phyloP scores from a whole-genome alignment of 1,140 invertebrate genomes.

The Leptinotarsa defecta region DNA sequence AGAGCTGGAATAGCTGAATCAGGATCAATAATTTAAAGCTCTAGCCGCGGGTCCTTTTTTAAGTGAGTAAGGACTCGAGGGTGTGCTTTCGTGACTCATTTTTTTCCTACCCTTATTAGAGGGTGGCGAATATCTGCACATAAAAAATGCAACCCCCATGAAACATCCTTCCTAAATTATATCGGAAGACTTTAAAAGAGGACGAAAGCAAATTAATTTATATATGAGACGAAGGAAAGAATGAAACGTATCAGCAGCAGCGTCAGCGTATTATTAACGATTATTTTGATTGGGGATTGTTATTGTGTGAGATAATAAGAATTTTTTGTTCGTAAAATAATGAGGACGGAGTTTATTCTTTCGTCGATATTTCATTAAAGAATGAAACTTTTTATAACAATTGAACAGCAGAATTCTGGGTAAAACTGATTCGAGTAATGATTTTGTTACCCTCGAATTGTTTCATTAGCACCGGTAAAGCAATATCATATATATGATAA shows the following conservation, averaged over 20 bases:
- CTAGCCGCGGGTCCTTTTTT: conserved; percentile 30
- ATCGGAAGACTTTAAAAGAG: conserved; percentile 40
- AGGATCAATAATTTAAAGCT: conserved; percentile 33
- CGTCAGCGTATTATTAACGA: conserved; percentile 33
- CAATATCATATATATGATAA: too few relatives aligned
- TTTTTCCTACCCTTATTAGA: conserved; percentile 50
- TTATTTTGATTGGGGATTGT: conserved; percentile 32
- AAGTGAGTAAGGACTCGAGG: conserved; percentile 27
- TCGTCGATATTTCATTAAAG: conserved; percentile 20
- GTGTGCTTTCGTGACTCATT: conserved; percentile 50
- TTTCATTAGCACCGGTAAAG: too few relatives aligned
- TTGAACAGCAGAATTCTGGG: too few relatives aligned
- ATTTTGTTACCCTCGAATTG: too few relatives aligned
- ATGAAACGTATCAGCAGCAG: conserved; percentile 26
- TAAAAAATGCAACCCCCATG: conserved; percentile 53
- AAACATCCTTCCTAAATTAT: conserved; percentile 42
- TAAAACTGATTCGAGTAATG: too few relatives aligned
- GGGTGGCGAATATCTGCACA: conserved; percentile 49
- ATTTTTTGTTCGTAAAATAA: conserved; percentile 30
- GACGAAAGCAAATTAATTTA: conserved; percentile 46
- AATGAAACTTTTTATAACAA: conserved; percentile 13
- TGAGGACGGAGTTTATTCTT: conserved; percentile 21
- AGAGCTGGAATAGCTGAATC: conserved; percentile 13
- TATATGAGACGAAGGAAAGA: conserved; percentile 28
- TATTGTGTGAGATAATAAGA: conserved; percentile 30